phyloP scores from a whole-genome alignment of 1,140 invertebrate genomes.

The Halictus rubicundus region DNA sequence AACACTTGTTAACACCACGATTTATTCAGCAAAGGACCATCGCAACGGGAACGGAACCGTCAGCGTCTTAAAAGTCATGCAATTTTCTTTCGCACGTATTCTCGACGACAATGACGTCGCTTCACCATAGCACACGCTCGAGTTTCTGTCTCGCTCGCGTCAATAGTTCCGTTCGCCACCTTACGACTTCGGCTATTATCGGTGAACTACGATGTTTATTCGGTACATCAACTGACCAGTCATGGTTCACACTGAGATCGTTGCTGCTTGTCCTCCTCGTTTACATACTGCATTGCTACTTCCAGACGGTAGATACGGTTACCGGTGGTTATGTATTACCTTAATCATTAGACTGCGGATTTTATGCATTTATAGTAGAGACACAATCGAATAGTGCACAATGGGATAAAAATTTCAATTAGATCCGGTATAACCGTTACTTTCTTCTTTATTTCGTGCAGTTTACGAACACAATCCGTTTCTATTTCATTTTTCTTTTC shows the following conservation, averaged over 20 bases:
- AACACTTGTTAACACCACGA: neutral
- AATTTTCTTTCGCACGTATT: conserved; percentile 69
- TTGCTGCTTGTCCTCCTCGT: conserved; percentile 59
- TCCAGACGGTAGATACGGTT: conserved; percentile 1
- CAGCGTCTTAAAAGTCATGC: conserved; percentile 57
- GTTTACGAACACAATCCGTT: neutral
- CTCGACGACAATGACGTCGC: conserved; percentile 73
- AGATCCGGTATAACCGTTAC: too few relatives aligned
- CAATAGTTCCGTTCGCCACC: conserved; percentile 64
- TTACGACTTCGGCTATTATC: conserved; percentile 75
- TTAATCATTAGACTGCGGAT: neutral
- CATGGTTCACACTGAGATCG: conserved; percentile 67
- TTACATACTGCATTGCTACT: conserved; percentile 48
- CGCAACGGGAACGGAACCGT: neutral
- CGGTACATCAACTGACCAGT: conserved; percentile 71
- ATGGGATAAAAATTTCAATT: too few relatives aligned
- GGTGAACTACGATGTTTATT: conserved; percentile 77
- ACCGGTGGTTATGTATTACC: neutral
- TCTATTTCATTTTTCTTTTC: neutral
- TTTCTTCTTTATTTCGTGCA: neutral
- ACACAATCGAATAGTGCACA: neutral
- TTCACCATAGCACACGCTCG: conserved; percentile 70
- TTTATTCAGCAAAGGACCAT: neutral
- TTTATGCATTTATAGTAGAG: neutral
- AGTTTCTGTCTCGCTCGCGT: conserved; percentile 60